Evolutionary conservation across 1,140 invertebrate genomes (phyloP).

Genomic region (Leptinotarsa undecemlineata): DNA sequence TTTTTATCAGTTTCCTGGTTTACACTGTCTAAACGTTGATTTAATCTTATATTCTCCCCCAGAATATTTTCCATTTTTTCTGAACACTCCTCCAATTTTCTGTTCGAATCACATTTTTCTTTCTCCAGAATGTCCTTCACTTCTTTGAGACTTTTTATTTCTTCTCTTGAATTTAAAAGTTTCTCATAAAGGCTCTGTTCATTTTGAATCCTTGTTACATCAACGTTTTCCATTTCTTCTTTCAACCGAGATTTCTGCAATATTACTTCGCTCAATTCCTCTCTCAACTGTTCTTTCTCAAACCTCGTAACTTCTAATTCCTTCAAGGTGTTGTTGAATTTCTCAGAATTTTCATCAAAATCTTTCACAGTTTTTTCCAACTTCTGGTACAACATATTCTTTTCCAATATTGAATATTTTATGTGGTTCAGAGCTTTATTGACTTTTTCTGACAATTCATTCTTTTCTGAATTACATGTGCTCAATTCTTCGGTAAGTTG

Average conservation of each 20-base stretch:
- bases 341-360: neutral
- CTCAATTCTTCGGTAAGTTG: neutral
- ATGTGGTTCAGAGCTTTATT: neutral
- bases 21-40: neutral
- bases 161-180: neutral
- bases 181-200: neutral
- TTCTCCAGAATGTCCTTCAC: too few relatives aligned
- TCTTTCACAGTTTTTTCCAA: neutral
- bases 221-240: neutral
- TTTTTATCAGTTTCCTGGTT: neutral
- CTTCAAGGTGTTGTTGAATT: neutral
- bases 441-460: neutral
- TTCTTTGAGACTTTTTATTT: neutral
- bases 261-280: neutral
- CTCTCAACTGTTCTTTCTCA: neutral
- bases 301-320: neutral
- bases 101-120: neutral
- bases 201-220: too few relatives aligned
- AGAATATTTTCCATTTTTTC: conserved; percentile 13
- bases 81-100: neutral
- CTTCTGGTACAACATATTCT: neutral
- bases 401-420: neutral
- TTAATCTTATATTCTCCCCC: conserved; percentile 11
- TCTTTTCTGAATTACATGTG: neutral
- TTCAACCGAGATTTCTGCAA: neutral